Evolutionary conservation across 1,140 invertebrate genomes (phyloP).

Genomic region (Drosophila trapezifrons): DNA sequence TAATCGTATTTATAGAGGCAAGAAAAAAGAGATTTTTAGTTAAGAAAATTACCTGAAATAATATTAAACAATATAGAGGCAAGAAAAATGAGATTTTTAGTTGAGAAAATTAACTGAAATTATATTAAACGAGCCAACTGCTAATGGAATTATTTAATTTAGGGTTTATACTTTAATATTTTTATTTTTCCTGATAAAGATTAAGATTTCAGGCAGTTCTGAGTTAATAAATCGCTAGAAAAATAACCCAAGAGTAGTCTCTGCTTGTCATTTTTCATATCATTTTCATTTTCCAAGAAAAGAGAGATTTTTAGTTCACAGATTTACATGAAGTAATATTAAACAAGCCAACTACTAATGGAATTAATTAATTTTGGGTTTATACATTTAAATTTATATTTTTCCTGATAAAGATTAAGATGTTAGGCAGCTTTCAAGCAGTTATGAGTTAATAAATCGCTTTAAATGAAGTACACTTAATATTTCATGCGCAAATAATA

Average conservation of each 20-base stretch:
- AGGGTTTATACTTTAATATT: not conserved
- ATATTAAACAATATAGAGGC: no score
- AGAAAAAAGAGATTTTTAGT: not conserved
- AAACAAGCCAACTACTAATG: not conserved
- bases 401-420: not conserved
- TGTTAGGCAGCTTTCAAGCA: not conserved
- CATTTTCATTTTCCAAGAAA: no score
- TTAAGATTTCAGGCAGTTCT: not conserved
- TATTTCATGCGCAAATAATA: not conserved
- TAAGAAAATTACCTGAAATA: not conserved
- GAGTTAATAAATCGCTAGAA: not conserved
- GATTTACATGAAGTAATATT: no score
- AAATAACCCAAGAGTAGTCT: not conserved
- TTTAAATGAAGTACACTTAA: not conserved
- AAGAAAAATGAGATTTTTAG: no score
- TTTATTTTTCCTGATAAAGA: not conserved
- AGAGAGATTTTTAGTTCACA: no score
- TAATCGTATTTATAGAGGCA: conserved; percentile 1
- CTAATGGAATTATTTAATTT: not conserved
- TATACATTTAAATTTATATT: not conserved
- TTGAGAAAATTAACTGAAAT: no score
- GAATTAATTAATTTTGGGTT: not conserved
- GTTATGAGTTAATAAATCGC: not conserved
- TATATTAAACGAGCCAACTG: not conserved
- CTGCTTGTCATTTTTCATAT: not conserved